Base-by-base conservation (phyloP, 2,113 vertebrate species). In the Tilapia sparmanii region DNA sequence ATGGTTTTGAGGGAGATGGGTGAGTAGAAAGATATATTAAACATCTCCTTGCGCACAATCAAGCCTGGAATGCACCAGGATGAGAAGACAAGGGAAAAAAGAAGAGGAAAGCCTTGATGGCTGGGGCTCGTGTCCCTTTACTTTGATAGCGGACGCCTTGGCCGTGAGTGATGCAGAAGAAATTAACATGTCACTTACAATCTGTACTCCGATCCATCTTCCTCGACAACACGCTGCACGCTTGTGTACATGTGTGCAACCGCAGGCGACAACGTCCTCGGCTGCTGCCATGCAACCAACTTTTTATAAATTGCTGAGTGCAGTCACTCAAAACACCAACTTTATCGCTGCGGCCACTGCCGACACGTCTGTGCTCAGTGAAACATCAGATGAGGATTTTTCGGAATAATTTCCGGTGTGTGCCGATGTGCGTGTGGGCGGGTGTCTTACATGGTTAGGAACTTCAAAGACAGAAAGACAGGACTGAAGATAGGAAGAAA, bases 111-210 rank as follows among this genome's bases (percentile, higher is more conserved):
- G 89, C 50, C 86, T 91, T 93, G 87, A 93, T 86, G 87, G 90
- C 81, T 88, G 82, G 73, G 78, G 84, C 88, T 79, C 63, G 59
- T 84, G 92, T 94, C 90, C 94, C 91, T 92, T 93, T 93, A 87
- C 93, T 95, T 87, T 95, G 95, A 95, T 95, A 91, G 92, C 86
- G 71, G 91, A 95, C 57, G 93, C 94, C 90, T 90, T 82, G 92
- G 90, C 90, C 87, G 94, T 97, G 96, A 96, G 95, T 96, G 96
- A 96, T 94, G 91, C 94, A 91, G 94, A 93, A 97, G 95, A 97
- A 97, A 97, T 97, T 95, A 97, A 96, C 95, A 96, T 96, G 95
- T 97, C 80, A 95, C 95, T 96, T 96, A 96, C 95, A 96, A 95
- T 97, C 94, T 96, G 94, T 90, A 81, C 94, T 88, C 83, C 92